Evolutionary conservation across 2,888 invertebrate species (phyloP), one percentile per base, ranked within the genome.

Genomic region (Cryptus armator): DNA sequence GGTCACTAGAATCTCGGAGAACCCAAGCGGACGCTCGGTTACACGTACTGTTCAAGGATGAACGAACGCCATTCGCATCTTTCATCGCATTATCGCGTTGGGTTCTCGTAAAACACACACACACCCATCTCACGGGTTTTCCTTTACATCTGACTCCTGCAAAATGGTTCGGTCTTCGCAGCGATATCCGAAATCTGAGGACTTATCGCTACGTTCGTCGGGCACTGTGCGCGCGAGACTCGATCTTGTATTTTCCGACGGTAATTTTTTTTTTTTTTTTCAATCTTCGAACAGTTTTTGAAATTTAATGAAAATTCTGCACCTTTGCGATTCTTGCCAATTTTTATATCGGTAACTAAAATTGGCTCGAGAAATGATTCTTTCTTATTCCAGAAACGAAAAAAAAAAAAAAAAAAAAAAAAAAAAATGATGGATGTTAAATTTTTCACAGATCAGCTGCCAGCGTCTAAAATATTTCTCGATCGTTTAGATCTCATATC

Each of bases 51-150:
- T 93, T 93, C 90, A 91, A 87, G 93, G 92, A 92, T 93, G 92
- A 92, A 92, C 91, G 92, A 90, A 86, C 90, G 88, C 88, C 87
- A 90, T 87, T 90, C 92, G 92, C 93, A 93, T 93, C 93, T 91
- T 89, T 93, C 93, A 93, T 93, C 93, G 93, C 90, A 91, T 93
- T 93, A 93, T 92, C 91, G 80, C 82, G 62, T 53, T 90, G 88
- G 79, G 64, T 87, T 91, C 91, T 92, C 93, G 92, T 93, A 93
- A 93, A 93, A 92, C 91, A 92, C 91, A 90, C 89, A 68, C 64
- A 56, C 79, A 14, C 74, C 53, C 46, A 66, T 37, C 37, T 37
- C 37, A 37, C 9, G 74, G 10, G 24, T 19, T 85, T 85, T 85
- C 83, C 82, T 83, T 64, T 77, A 80, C 80, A 77, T 76, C 76